phyloP scores from a whole-genome alignment of 2,888 invertebrate genomes.

The Hyppa rectilinea region DNA sequence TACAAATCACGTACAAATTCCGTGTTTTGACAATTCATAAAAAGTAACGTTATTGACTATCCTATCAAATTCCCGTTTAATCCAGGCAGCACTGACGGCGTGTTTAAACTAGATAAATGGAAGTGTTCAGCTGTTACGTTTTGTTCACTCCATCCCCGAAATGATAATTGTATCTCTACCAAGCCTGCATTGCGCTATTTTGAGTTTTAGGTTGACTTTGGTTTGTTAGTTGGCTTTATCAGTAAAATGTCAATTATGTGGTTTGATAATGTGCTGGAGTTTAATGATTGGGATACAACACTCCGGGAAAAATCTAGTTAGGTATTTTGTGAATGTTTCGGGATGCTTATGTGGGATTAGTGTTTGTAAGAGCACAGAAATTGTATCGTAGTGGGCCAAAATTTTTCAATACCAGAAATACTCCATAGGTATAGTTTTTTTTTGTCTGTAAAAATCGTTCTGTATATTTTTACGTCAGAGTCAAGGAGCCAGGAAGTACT shows the following conservation, averaged over 20 bases:
- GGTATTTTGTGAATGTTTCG: neutral
- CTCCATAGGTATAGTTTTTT: neutral
- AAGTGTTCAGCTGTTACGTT: constrained; percentile 45
- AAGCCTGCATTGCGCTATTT: constrained; percentile 36
- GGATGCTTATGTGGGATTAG: neutral
- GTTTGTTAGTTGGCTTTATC: constrained; percentile 25
- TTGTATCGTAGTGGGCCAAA: neutral
- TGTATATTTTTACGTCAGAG: neutral
- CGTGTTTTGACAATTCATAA: too few species aligned
- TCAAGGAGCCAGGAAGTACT: neutral
- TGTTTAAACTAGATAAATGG: constrained; percentile 43
- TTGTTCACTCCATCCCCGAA: constrained; percentile 40
- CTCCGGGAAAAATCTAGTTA: neutral
- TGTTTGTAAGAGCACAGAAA: neutral
- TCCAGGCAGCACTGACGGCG: constrained; percentile 36
- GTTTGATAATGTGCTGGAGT: constrained; percentile 13
- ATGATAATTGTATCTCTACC: constrained; percentile 31
- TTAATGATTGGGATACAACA: neutral
- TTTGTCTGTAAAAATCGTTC: neutral
- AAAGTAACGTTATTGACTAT: too few species aligned
- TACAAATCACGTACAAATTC: too few species aligned
- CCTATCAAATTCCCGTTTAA: too few species aligned
- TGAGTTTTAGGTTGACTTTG: constrained; percentile 10
- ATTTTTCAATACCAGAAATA: too few species aligned
- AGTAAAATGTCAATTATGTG: neutral